phyloP scores from a whole-genome alignment of 2,888 invertebrate species.

The Taphrorychus bicolor region DNA sequence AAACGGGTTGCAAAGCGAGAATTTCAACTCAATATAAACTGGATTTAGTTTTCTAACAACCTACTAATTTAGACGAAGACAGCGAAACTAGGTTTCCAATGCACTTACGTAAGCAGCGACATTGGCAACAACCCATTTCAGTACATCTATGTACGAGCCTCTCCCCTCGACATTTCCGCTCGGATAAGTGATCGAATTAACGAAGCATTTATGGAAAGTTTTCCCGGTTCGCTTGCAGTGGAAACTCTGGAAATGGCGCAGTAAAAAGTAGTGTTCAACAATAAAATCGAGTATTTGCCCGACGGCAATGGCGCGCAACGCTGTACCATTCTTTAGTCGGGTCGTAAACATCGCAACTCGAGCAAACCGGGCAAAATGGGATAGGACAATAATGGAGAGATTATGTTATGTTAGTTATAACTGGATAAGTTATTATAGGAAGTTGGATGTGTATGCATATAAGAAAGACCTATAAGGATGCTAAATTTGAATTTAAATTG shows the following conservation, averaged over 20 bases:
- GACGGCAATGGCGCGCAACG: slow-evolving; percentile 30
- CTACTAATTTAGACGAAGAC: too few relatives aligned
- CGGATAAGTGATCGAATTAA: slow-evolving; percentile 33
- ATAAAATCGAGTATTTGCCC: slow-evolving; percentile 37
- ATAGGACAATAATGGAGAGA: slow-evolving; percentile 6
- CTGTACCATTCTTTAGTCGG: slow-evolving; percentile 24
- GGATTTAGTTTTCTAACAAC: too few relatives aligned
- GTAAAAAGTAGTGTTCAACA: slow-evolving; percentile 33
- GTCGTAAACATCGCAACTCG: slow-evolving; percentile 19
- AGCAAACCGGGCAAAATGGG: slow-evolving; percentile 7
- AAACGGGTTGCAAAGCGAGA: too few relatives aligned
- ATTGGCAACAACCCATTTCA: slow-evolving; percentile 11
- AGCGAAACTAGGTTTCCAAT: background rate
- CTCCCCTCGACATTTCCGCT: slow-evolving; percentile 20
- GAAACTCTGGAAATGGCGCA: slow-evolving; percentile 29
- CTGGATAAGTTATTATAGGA: too few relatives aligned
- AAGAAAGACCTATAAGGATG: too few relatives aligned
- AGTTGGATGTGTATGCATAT: too few relatives aligned
- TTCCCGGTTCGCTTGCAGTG: slow-evolving; percentile 29
- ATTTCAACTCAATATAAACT: too few relatives aligned
- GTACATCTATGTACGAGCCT: slow-evolving; percentile 11
- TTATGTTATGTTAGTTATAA: too few relatives aligned
- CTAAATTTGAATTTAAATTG: too few relatives aligned
- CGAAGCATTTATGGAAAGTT: slow-evolving; percentile 34
- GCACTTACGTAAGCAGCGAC: background rate